Evolutionary conservation across 2,888 invertebrate species (phyloP), one percentile per base, ranked within the genome.

Genomic region (Lepidochitona cinerea): DNA sequence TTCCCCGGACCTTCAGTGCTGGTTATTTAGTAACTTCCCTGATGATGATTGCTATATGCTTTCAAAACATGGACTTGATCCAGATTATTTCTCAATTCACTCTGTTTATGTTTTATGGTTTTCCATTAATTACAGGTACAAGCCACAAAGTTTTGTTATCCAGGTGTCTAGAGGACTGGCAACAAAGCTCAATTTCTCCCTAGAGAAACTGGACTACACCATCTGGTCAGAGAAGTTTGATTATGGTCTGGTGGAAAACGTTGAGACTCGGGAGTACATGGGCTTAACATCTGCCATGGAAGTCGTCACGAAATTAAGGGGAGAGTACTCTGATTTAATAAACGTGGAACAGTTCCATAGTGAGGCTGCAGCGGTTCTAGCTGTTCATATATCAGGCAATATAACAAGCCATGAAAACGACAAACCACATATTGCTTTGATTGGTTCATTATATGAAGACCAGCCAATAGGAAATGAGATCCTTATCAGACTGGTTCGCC

Each of bases 351-450:
- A 79, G 0, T 68, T 84, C 49, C 53, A 6, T 29, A 29, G 29
- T 18, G n/a, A 68, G n/a, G 18, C 23, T 26, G 49, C 14, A 7
- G 66, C 2, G 3, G 66, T 36, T 3, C 1, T 59, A 26, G 68
- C 68, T 36, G 4, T 29, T 29, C 85, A 85, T 76, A 33, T 86
- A 69, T 80, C 84, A 5, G 77, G 77, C 36, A 72, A 79, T 73
- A 52, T 80, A 35, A 70, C 71, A 36, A 68, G 67, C 33, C 82
- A 85, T 71, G 75, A 82, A 36, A 35, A 9, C 1, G 71, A 83
- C 0, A 96, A 97, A 91, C 94, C 95, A 85, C 95, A 96, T 86
- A 93, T 97, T 23, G 94, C 95, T 0, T 89, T 97, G n/a, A 91
- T 96, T 36, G 97, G 97, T 76, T 96, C 96, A 70, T 75, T 89